Conservation (phyloP, 1,140 invertebrate genomes). For the Hyles vespertilio region DNA sequence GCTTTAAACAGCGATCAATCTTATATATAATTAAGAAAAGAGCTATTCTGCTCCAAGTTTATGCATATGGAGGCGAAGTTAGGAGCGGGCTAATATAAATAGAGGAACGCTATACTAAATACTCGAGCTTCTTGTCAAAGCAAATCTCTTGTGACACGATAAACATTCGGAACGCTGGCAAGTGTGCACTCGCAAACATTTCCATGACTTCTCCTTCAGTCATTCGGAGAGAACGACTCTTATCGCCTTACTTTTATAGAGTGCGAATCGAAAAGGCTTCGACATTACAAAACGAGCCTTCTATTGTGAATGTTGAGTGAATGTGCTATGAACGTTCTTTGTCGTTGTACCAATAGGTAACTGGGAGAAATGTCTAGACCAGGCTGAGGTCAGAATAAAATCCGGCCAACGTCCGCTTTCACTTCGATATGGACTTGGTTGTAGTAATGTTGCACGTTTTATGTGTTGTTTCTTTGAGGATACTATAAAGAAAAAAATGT, state of each 20-base stretch:
- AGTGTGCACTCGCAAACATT: slow-evolving; percentile 35
- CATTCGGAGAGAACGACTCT: slow-evolving; percentile 57
- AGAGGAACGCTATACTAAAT: slow-evolving; percentile 44
- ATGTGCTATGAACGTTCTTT: slow-evolving; percentile 46
- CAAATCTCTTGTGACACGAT: slow-evolving; percentile 48
- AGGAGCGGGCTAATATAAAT: slow-evolving; percentile 29
- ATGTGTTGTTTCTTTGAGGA: no score
- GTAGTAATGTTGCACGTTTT: no score
- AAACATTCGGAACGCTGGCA: slow-evolving; percentile 33
- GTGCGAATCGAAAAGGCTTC: slow-evolving; percentile 59
- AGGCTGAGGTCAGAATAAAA: slow-evolving; percentile 14
- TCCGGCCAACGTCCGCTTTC: neutral
- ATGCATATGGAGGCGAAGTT: slow-evolving; percentile 44
- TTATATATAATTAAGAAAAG: no score
- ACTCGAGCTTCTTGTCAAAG: slow-evolving; percentile 31
- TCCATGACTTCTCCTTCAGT: slow-evolving; percentile 47
- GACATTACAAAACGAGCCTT: slow-evolving; percentile 50
- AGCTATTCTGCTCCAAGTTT: no score
- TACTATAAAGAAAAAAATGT: no score
- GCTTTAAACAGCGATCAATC: no score
- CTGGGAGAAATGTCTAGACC: slow-evolving; percentile 17
- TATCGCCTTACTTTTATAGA: slow-evolving; percentile 61
- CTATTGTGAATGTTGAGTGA: slow-evolving; percentile 48
- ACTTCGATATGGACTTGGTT: no score
- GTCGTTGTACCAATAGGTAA: slow-evolving; percentile 37